These are phyloP conservation scores for Hemistola chrysoprasaria DNA, from an alignment of 2,888 invertebrate genomes.

Conservation along the genomic window DNA sequence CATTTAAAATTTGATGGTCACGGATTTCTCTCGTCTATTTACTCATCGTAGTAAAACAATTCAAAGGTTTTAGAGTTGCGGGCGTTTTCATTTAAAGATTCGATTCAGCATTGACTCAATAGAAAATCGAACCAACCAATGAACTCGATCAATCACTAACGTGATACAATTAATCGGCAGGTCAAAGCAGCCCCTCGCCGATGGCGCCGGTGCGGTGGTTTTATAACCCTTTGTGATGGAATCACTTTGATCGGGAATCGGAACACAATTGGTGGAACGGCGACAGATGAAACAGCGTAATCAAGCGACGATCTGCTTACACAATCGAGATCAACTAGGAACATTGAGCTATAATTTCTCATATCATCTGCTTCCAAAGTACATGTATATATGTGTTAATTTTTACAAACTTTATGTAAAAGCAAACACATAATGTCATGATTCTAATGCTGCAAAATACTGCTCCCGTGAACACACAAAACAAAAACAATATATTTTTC, in stretches of 20 bases:
- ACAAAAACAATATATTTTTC: too few relatives aligned
- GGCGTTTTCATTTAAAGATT: conserved; percentile 15
- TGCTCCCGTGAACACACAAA: too few relatives aligned
- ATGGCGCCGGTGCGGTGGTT: conserved; percentile 59
- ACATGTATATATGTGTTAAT: too few relatives aligned
- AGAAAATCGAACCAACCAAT: conserved; percentile 33
- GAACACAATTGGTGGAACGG: conserved; percentile 39
- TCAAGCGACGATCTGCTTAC: conserved; percentile 54
- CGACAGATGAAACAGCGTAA: conserved; percentile 59
- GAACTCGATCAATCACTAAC: conserved; percentile 39
- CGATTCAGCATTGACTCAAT: conserved; percentile 15
- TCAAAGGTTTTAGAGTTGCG: conserved; percentile 11
- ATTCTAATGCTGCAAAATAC: too few relatives aligned
- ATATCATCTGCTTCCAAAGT: too few relatives aligned
- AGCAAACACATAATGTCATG: too few relatives aligned
- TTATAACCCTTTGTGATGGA: conserved; percentile 70
- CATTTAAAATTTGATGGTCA: not conserved
- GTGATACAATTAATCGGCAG: conserved; percentile 62
- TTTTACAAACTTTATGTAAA: too few relatives aligned
- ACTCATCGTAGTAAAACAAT: conserved; percentile 5
- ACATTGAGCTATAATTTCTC: conserved; percentile 33
- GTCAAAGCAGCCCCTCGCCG: conserved; percentile 42
- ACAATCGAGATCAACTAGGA: conserved; percentile 35
- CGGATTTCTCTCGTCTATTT: not conserved
- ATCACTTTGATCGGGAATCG: conserved; percentile 64